Base-by-base conservation (phyloP, 2,888 invertebrate species). In the Agrilus mali region DNA sequence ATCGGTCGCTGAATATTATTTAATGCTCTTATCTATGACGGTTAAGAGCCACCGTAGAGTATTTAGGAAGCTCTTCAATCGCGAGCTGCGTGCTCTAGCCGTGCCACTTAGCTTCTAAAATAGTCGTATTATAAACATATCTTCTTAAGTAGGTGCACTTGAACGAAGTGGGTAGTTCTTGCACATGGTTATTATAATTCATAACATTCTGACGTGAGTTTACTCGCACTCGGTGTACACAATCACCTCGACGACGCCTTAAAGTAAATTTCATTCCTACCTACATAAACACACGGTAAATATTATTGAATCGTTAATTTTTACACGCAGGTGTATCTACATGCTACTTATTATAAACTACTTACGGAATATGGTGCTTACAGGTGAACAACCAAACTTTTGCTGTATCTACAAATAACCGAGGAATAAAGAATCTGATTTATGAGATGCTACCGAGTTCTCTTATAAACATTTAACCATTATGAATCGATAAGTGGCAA, bases 81-180 rank as follows among this genome's bases (percentile, higher is more conserved):
- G 27, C 27, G 49, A 46, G 49, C 45, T 42, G 45, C 48, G 42
- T 35, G 40, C 42, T 50, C 46, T 45, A 48, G 47, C 27, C 47
- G 50, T 47, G 47, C 52, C 53, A 55, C 55, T 55, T 55, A 54
- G 52, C 53, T 55, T 54, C 43, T 52, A 55, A 54, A 54, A 54
- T 53, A 55, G 54, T 55, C 54, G 52, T 54, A 54, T 55, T 53
- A 55, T 53, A 55, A 55, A 55, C 55, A 55, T 55, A 55, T 55
- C 55, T 54, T 51, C 50, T 48, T 54, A 55, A 53, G 55, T 53
- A 54, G 50, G 50, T 49, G 52, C 48, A 54, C 54, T 54, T 54
- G 54, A 54, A 51, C 47, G 50, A 54, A 54, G 54, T 54, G 54
- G 53, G 49, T 50, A 51, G 50, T 31, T 48, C 53, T 52, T 51